Evolutionary conservation across 2,888 invertebrate genomes (phyloP), one percentile per base, ranked within the genome.

Genomic region (Limnephilus lunatus): DNA sequence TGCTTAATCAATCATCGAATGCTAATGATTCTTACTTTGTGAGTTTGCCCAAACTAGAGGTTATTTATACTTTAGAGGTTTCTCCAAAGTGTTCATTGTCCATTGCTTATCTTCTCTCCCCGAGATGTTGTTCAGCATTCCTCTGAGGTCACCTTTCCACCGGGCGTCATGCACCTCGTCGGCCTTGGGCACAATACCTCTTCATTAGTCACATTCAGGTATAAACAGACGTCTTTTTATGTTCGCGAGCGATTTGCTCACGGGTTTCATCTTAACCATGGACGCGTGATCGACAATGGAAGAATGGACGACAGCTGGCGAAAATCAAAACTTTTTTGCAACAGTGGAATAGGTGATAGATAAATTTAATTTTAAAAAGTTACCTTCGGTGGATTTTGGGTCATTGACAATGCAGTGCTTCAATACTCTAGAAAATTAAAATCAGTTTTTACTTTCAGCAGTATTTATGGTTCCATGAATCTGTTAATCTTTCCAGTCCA

Each of bases 161-260:
- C 83, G 83, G 25, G 83, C 83, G 83, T 83, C 83, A 83, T n/a
- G 31, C 83, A 39, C 25, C 83, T 15, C 83, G 83, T 3, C 83
- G 83, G 35, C 35, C 83, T 68, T 31, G 35, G 35, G 35, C 83
- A n/a, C 68, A n/a, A n/a, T 68, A n/a, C 68, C 68, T 68, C 68
- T 68, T 68, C 25, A 68, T 68, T 68, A 68, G 68, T 68, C 68
- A 68, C n/a, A 68, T 68, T n/a, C 68, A 25, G 68, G 68, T 68
- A 68, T 25, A 68, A 68, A 68, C 25, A n/a, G 9, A 9, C 25
- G 25, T 15, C 53, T 68, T 25, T 68, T 68, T 68, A 9, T 68
- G 9, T n/a, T 68, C 25, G 25, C 68, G 68, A n/a, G 25, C 9
- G 3, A 9, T n/a, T 68, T 7, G 25, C 68, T n/a, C 25, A 25